Evolutionary conservation across 2,888 invertebrate species (phyloP), one percentile per base, ranked within the genome.

Genomic region (Sacculina carcini): DNA sequence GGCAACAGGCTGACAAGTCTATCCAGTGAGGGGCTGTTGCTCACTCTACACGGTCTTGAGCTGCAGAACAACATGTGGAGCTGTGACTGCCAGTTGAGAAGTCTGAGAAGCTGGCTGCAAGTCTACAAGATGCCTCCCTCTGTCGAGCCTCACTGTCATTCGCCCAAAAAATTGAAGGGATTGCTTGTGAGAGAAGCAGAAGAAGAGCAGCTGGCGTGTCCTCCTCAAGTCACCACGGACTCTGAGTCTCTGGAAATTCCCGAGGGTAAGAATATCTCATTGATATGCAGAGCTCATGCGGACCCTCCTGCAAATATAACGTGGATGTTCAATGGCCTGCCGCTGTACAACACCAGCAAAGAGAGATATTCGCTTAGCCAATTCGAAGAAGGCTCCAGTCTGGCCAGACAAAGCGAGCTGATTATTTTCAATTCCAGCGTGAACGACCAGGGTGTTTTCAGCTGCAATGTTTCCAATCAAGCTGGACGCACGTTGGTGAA

Each of bases 61-160:
- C 67, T 86, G 57, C 82, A 85, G 57, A 81, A 81, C 57, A 86
- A 86, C 65, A 83, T 82, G 0, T 86, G 85, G 86, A 73, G 77
- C 55, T 87, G 86, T 62, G 85, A 86, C 62, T 87, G 86, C 61
- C 76, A 81, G 24, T 65, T 86, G 53, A 71, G 85, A 48, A 78
- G 79, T 53, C 74, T 83, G 53, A 82, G 83, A 63, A 70, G 78
- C 59, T 86, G 85, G 85, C 67, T 86, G 56, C 74, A 76, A 48
- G 76, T 77, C 60, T 57, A 59, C 47, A 62, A 62, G 62, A 73
- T 79, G 36, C 78, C 79, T 2, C 74, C 78, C 59, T 73, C 78
- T n/a, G 76, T 82, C 50, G 76, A 81, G 6, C 84, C 86, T 0
- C 67, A 75, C 24, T 87, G 86, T 61, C 58, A 76, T 34, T 55